Evolutionary conservation across 2,113 vertebrate species (phyloP).

Genomic region (Gymnorhina tibicen): DNA sequence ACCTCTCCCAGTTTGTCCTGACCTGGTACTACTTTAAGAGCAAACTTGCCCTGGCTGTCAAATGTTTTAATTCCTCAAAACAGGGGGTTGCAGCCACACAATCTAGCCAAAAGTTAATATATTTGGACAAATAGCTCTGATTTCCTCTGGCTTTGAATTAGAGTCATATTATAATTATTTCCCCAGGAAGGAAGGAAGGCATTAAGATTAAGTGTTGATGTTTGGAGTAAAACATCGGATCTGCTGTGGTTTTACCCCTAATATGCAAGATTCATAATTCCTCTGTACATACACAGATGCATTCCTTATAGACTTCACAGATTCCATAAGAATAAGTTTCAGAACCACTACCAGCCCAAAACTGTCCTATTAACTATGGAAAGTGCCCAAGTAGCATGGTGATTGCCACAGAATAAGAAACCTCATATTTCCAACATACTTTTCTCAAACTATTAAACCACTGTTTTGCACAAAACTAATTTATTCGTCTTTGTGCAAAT

Average conservation of each 20-base stretch:
- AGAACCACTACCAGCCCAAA: background rate
- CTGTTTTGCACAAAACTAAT: background rate
- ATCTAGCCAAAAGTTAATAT: background rate
- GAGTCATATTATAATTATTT: background rate
- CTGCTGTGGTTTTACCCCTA: background rate
- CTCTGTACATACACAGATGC: background rate
- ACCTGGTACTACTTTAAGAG: background rate
- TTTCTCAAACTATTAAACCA: background rate
- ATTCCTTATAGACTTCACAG: background rate
- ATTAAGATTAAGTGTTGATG: background rate
- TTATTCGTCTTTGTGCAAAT: background rate
- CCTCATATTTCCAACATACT: background rate
- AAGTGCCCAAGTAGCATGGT: background rate
- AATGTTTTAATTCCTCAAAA: background rate
- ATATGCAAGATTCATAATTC: background rate
- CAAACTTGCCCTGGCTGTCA: background rate
- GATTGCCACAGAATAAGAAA: background rate
- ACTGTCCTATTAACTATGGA: background rate
- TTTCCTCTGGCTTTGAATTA: background rate
- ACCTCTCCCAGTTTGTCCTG: background rate
- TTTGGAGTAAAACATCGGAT: background rate
- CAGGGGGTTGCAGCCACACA: background rate
- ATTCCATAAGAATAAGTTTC: background rate
- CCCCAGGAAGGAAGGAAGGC: background rate
- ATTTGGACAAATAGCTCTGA: background rate